Base-by-base conservation (phyloP, 1,140 invertebrate genomes). In the Panulirus ornatus region DNA sequence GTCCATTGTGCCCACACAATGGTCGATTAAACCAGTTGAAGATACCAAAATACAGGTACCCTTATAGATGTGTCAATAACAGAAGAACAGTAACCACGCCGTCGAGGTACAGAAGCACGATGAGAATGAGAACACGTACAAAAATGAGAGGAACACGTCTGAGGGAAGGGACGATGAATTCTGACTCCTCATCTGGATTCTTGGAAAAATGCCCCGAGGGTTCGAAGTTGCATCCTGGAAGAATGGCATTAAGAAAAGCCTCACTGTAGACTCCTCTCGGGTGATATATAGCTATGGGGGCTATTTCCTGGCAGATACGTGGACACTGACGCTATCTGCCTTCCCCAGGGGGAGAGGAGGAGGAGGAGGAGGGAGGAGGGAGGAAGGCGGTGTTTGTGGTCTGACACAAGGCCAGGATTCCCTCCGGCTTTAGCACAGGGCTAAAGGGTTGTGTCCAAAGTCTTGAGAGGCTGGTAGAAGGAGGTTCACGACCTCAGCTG, bases 211-310 rank as follows among this genome's bases (percentile, higher is more conserved):
- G 44, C 85, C 85, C n/a, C 14, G 38, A 47, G 85, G 85, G 85
- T 87, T 75, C 85, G 47, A 87, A 87, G 85, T 87, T 87, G 85
- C 85, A 87, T 79, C 85, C 75, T 44, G 36, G n/a, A 38, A 75
- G 85, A 87, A 87, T 87, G 85, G 66, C 85, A 87, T 87, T 87
- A 87, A 63, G 85, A 79, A 66, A 79, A 87, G 73, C 51, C 85
- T 87, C 36, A 79, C 73, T 87, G 76, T 78, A 79, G 54, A 79
- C 71, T 63, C 85, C 85, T 78, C 75, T 66, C 73, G 19, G 51
- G 51, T 16, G 47, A 78, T 87, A 63, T 44, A 51, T 71, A 27
- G 83, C 73, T 73, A 84, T 47, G 66, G 66, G 11, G 70, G 63
- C 66, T 73, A 84, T 73, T 84, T 51, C 27, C 22, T 73, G 83